These are phyloP conservation scores for Vollenhovia emeryi DNA, from an alignment of 1,140 invertebrate species.

Conservation along the genomic window DNA sequence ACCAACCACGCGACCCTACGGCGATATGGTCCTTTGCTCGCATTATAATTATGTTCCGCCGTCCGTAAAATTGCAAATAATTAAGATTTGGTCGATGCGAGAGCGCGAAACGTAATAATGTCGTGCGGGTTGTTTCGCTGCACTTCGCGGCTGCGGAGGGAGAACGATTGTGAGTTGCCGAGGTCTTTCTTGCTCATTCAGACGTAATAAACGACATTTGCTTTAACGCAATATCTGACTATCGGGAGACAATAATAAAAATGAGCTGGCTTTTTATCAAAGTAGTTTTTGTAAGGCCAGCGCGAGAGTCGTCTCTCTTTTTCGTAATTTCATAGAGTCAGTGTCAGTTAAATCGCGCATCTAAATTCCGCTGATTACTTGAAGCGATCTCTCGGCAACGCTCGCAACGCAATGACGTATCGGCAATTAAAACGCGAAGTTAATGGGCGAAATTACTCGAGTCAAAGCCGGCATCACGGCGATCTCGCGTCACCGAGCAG, in stretches of 20 bases:
- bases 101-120: constrained; percentile 61
- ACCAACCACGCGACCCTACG: constrained; percentile 77
- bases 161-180: background rate
- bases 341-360: background rate
- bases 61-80: constrained; percentile 84
- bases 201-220: constrained; percentile 21
- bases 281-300: background rate
- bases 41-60: constrained; percentile 83
- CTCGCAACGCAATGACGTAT: constrained; percentile 66
- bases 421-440: constrained; percentile 74
- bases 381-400: background rate
- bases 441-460: constrained; percentile 76
- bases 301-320: background rate
- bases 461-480: constrained; percentile 73
- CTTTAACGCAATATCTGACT: background rate
- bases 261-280: background rate
- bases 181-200: constrained; percentile 29
- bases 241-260: background rate
- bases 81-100: constrained; percentile 82
- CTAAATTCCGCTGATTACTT: background rate
- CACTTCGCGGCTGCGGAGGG: constrained; percentile 12
- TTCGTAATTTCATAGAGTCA: background rate
- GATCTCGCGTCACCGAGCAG: constrained; percentile 75
- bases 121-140: constrained; percentile 29
- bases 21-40: constrained; percentile 80